Conservation (phyloP, 2,113 vertebrate species). For the Hystrix cristata region DNA sequence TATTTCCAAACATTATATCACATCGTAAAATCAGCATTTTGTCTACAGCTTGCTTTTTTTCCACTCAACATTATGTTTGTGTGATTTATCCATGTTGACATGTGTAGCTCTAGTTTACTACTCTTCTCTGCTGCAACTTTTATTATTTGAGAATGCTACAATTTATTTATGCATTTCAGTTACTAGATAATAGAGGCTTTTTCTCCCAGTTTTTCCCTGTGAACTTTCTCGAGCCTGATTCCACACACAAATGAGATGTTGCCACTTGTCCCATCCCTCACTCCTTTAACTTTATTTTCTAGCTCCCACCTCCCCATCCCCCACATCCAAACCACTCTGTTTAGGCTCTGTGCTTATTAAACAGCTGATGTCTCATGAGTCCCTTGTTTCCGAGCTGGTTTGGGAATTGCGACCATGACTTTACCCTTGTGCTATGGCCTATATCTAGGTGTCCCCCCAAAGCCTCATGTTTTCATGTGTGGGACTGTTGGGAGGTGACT, state of each 20-base stretch:
- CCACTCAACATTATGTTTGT: not conserved
- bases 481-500: not conserved
- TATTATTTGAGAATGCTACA: constrained; percentile 46
- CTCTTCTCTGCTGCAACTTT: constrained; percentile 32
- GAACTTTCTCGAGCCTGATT: not conserved
- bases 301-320: rapidly evolving
- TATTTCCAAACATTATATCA: constrained; percentile 51
- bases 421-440: not conserved
- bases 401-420: not conserved
- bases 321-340: not conserved
- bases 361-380: not conserved
- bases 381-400: not conserved
- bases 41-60: not conserved
- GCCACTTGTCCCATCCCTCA: rapidly evolving
- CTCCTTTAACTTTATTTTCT: not conserved
- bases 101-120: constrained; percentile 35
- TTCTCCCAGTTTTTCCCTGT: not conserved
- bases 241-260: rapidly evolving
- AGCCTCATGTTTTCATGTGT: not conserved
- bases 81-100: constrained; percentile 58
- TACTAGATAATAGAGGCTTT: not conserved
- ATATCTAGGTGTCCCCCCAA: not conserved
- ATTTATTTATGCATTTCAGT: constrained; percentile 47
- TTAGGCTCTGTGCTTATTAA: not conserved
- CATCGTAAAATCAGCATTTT: constrained; percentile 53